Evolutionary conservation across 2,888 invertebrate genomes (phyloP).

Genomic region (Conistra vaccinii): DNA sequence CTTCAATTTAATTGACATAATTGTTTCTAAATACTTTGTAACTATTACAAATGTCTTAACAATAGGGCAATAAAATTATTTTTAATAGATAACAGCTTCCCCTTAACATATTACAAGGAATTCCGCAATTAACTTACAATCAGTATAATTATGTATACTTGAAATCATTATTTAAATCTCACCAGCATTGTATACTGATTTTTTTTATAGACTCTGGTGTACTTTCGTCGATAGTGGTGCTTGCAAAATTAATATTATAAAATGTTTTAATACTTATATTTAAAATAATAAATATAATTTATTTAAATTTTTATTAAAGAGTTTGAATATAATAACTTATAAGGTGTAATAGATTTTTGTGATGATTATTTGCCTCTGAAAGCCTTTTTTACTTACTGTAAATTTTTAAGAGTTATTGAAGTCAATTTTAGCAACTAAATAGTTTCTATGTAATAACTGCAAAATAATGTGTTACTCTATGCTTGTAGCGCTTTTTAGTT

Average conservation of each 20-base stretch:
- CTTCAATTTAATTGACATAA: background rate
- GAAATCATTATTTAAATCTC: constrained; percentile 67
- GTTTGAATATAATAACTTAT: background rate
- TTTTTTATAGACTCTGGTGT: constrained; percentile 56
- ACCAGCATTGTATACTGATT: constrained; percentile 49
- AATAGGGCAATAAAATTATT: constrained; percentile 34
- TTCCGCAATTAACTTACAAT: constrained; percentile 63
- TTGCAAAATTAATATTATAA: constrained; percentile 22
- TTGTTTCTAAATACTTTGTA: constrained; percentile 14
- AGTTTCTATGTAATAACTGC: constrained; percentile 19
- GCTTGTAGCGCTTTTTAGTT: constrained; percentile 27
- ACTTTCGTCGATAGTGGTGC: constrained; percentile 35
- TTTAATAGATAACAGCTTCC: constrained; percentile 45
- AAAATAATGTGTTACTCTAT: constrained; percentile 1
- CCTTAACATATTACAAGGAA: constrained; percentile 58
- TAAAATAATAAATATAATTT: background rate
- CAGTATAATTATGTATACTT: constrained; percentile 63
- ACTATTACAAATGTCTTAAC: constrained; percentile 2
- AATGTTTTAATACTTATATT: background rate
- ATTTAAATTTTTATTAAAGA: background rate
- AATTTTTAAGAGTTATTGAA: background rate
- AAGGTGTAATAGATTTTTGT: background rate
- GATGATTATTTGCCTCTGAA: background rate
- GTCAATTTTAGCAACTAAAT: constrained; percentile 14
- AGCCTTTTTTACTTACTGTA: background rate